Base-by-base conservation (phyloP, 2,113 vertebrate species). In the Serilophus lunatus region DNA sequence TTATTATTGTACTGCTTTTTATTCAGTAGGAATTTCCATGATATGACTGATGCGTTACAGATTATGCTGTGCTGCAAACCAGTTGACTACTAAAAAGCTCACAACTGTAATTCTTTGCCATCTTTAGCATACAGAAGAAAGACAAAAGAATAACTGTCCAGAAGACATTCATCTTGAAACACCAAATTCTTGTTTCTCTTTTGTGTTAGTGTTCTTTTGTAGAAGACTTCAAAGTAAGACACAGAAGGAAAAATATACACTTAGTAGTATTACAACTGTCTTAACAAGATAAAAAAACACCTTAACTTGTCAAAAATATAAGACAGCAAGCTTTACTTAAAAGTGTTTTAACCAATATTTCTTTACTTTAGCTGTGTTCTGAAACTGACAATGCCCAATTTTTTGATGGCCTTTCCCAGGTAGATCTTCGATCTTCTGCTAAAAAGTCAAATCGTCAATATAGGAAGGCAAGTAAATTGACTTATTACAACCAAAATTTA, bases 1-100 rank as follows among this genome's bases (percentile, higher is more conserved):
- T 68, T 66, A 72, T 23, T 98, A 98, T 97, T 98, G 97, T 97
- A 97, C 96, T 97, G 98, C 93, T 95, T 94, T 91, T 56, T 66
- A 57, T 40, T 45, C 20, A 95, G 84, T 36, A 84, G 83, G 54
- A 94, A 96, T 44, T 87, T 85, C 66, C 88, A 87, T 53, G 8
- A 70, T 71, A 40, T 56, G 74, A 65, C 80, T 72, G 36, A 94
- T 29, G 29, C 26, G 35, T 90, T 91, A 74, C 76, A 94, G 44
- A 91, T 19, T 81, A 80, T 54, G n/a, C 47, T 50, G 64, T 17
- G 29, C 60, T 50, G 94, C 88, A 92, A 83, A 71, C 68, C 95
- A 97, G 95, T 95, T 33, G 35, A 96, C n/a, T 84, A 97, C 91
- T 89, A 63, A 95, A 97, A 97, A 96, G 97, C 92, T 68, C 93